Base-by-base conservation (phyloP, 2,888 invertebrate genomes). In the Epistrophe grossulariae region DNA sequence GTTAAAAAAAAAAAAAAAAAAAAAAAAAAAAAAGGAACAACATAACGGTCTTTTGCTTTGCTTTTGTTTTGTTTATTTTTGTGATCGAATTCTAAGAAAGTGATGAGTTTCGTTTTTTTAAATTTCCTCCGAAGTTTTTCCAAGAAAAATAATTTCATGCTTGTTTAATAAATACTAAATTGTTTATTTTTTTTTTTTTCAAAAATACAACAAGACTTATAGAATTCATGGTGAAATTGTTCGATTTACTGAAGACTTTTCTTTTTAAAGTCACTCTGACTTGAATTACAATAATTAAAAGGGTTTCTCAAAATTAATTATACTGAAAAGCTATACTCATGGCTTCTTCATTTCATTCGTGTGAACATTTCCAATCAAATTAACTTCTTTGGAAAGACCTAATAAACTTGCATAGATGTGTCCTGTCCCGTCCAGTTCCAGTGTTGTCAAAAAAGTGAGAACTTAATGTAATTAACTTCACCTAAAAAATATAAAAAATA, bases 381-480 rank as follows among this genome's bases (percentile, higher is more conserved):
- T 50, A 50, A 50, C 50, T 50, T 10, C 19, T 50, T n/a, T 19
- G 10, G 4, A 7, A 4, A 11, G 35, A 35, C 6, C 9, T 9
- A n/a, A 48, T 48, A 48, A 48, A 17, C 45, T 48, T 48, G 9
- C 8, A 48, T 48, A 11, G n/a, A 8, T 8, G 5, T 48, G 45
- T n/a, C n/a, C n/a, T n/a, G n/a, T 24, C n/a, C 6, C n/a, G 13
- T 40, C 31, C 31, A 31, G 4, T 4, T 5, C 31, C 31, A 31
- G 5, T 0, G 7, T 35, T 35, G 35, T 35, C 35, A 9, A 35
- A 35, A 40, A 35, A 43, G n/a, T 48, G 4, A 35, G n/a, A 10
- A 40, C 13, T 24, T 64, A 28, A 64, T 64, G 43, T 64, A 64
- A 64, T 64, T 64, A 64, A 28, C 28, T 43, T 64, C n/a, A 43